Evolutionary conservation across 2,113 vertebrate species (phyloP), one percentile per base, ranked within the genome.

Genomic region (Spea bombifrons): DNA sequence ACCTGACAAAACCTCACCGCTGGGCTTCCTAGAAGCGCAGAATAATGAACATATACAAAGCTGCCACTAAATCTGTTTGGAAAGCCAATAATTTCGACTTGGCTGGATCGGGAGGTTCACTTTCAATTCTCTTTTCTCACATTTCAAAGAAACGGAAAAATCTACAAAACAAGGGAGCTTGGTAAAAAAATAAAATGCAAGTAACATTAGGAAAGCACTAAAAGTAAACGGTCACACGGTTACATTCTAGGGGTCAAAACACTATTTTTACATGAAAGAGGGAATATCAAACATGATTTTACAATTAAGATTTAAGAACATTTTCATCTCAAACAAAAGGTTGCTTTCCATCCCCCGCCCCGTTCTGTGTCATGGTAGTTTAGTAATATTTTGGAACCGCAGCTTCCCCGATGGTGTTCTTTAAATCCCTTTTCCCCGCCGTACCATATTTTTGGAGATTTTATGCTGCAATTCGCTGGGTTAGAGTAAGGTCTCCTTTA

Each of bases 31-130:
- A 46, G 71, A 3, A 6, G 55, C 12, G 4, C 45, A 74, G 72
- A 61, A 48, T 74, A 63, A 48, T 48, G n/a, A 59, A 73, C 6
- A 30, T 5, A 63, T 12, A 61, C 55, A 73, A n/a, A 59, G 55
- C 55, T 48, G 15, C 12, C 46, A 61, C 8, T 48, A 10, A 30
- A 30, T 30, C 49, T 55, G 17, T 30, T 30, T 30, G 30, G 30
- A 55, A 59, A 73, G 13, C 70, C 50, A 59, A 61, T 59, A 55
- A 73, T 73, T 45, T 47, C n/a, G 8, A 57, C 71, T n/a, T 5
- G 7, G 43, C 71, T 59, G 12, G 0, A 73, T 52, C 30, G 7
- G n/a, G 50, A 44, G 30, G 55, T 13, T 30, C 13, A 3, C 10
- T 57, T 30, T 71, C 10, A 43, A 15, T 12, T 10, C 3, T 12